phyloP scores from a whole-genome alignment of 35 echinoderm and acorn worm species.

The Apostichopus californicus region DNA sequence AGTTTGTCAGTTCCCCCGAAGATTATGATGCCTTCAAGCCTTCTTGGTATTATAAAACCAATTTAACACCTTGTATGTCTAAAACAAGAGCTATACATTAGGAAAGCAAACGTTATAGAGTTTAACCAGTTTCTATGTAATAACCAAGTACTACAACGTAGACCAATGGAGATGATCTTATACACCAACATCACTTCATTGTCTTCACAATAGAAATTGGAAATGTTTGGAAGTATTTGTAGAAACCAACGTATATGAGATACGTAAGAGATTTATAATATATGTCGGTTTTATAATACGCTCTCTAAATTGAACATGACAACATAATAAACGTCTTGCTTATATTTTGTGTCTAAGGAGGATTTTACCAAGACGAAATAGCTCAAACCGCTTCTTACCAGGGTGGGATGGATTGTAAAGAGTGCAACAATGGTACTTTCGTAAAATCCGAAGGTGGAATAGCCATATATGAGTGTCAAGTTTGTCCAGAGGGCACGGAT shows the following conservation, averaged over 20 bases:
- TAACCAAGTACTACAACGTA: too few relatives aligned
- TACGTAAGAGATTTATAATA: neutral
- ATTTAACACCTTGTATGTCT: too few relatives aligned
- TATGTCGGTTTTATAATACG: neutral
- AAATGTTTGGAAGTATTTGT: neutral
- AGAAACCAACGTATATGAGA: neutral
- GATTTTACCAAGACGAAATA: slow-evolving; percentile 13
- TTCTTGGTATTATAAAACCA: too few relatives aligned
- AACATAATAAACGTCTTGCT: too few relatives aligned
- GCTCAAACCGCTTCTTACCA: neutral
- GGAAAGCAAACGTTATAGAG: too few relatives aligned
- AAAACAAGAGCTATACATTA: too few relatives aligned
- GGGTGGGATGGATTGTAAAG: neutral
- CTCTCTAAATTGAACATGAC: neutral
- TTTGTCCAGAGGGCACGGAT: neutral
- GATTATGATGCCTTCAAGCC: too few relatives aligned
- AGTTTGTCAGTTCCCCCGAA: too few relatives aligned
- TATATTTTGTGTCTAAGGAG: neutral
- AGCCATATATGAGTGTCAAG: neutral
- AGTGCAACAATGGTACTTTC: slow-evolving; percentile 8
- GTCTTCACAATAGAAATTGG: neutral
- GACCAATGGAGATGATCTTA: too few relatives aligned
- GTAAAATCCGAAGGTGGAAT: neutral
- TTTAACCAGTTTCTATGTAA: too few relatives aligned
- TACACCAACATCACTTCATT: neutral